These are phyloP conservation scores for Leuciscus waleckii DNA, from an alignment of 2,797 vertebrate species.

Conservation along the genomic window DNA sequence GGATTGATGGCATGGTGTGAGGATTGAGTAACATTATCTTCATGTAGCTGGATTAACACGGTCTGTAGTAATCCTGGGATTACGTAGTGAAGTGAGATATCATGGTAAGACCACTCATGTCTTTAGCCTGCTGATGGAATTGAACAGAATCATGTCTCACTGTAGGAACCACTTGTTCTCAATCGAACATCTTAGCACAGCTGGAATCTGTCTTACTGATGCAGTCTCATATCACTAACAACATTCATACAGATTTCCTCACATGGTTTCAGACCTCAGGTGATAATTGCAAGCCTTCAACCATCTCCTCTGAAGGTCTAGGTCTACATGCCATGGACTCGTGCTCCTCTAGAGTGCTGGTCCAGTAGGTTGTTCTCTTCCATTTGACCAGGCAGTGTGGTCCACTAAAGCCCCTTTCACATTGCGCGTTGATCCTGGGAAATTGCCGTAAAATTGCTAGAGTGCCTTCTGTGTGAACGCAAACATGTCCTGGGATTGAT, in stretches of 20 bases:
- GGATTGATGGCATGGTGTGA: conserved; percentile 30
- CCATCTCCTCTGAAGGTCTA: background rate
- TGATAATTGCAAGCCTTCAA: conserved; percentile 13
- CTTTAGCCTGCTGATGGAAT: conserved; percentile 42
- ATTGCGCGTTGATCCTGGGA: too few relatives aligned
- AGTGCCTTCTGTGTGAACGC: too few relatives aligned
- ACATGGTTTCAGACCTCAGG: conserved; percentile 5
- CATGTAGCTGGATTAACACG: conserved; percentile 37
- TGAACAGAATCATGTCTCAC: conserved; percentile 8
- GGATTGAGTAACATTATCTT: conserved; percentile 42
- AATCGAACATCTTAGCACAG: background rate
- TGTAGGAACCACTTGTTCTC: conserved; percentile 31
- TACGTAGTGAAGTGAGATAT: conserved; percentile 47
- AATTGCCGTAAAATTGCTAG: too few relatives aligned
- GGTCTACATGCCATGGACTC: background rate
- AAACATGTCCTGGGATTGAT: too few relatives aligned
- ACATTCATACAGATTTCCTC: background rate
- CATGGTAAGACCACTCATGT: conserved; percentile 23
- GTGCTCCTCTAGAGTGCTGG: background rate
- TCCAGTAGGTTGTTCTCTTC: background rate
- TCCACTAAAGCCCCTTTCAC: background rate
- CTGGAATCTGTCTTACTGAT: conserved; percentile 20
- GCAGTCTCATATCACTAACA: conserved; percentile 13
- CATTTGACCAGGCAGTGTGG: conserved; percentile 2
- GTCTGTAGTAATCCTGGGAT: conserved; percentile 48